phyloP scores from a whole-genome alignment of 1,140 invertebrate species.

The Anastrepha ludens region DNA sequence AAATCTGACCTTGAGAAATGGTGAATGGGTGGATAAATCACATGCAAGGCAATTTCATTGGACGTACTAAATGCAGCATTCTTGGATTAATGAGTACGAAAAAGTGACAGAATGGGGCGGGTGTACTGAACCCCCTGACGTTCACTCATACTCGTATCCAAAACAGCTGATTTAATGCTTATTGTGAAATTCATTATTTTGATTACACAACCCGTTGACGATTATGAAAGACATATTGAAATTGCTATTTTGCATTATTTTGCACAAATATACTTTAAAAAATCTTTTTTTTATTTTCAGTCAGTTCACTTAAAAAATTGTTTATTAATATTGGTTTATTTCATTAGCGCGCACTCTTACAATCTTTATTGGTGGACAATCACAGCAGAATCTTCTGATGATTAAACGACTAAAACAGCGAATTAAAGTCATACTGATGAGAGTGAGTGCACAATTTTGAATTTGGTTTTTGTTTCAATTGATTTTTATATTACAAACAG shows the following conservation, averaged over 20 bases:
- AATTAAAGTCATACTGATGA: background rate
- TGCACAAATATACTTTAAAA: too few relatives aligned
- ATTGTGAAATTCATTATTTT: background rate
- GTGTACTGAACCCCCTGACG: too few relatives aligned
- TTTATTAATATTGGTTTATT: background rate
- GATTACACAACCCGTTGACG: background rate
- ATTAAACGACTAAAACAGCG: conserved; percentile 5
- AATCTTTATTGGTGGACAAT: background rate
- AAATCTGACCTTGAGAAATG: conserved; percentile 22
- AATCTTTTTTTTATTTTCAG: background rate
- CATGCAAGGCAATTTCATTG: background rate
- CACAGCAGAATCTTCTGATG: conserved; percentile 15
- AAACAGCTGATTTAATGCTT: background rate
- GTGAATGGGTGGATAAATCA: too few relatives aligned
- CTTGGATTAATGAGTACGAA: too few relatives aligned
- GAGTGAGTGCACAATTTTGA: background rate
- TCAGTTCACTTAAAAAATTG: background rate
- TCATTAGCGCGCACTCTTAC: background rate
- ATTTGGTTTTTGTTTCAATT: background rate
- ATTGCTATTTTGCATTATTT: too few relatives aligned
- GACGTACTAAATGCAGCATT: too few relatives aligned
- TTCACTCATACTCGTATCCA: too few relatives aligned
- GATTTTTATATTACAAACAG: background rate
- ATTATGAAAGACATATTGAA: too few relatives aligned
- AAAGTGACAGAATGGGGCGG: too few relatives aligned